Evolutionary conservation across 2,888 invertebrate species (phyloP), one percentile per base, ranked within the genome.

Genomic region (Xylocampa areola): DNA sequence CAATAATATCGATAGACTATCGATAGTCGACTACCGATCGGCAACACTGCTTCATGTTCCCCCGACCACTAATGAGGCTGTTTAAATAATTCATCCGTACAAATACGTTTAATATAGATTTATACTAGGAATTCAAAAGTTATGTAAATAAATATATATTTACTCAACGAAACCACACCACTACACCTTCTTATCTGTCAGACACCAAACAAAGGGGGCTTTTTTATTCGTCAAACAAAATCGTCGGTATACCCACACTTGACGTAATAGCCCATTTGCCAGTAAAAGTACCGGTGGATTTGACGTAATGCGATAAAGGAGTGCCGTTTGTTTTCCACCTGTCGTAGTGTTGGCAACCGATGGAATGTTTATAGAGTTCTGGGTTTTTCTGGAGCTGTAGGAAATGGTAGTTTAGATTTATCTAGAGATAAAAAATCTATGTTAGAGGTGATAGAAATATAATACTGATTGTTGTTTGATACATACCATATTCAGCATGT

Each of bases 261-360:
- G 70, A 69, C 67, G 51, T 72, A 83, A 83, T 81, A 61, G 83
- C 66, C 83, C 83, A 84, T 85, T 85, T 79, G 70, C 77, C 73
- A 66, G 72, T 71, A 68, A 67, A 77, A 85, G 81, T 79, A 66
- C 68, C 73, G 59, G 76, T 87, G 87, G 63, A 59, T 77, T 79
- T 86, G 87, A 87, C 87, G 76, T 77, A 67, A 68, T 73, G 75
- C 69, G 79, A 82, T 81, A 81, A 76, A 70, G 49, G 72, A 80
- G 75, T 60, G 51, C 63, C 54, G 63, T 77, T 72, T 68, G 67
- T 76, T 70, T 71, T 66, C 73, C 73, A 76, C 74, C 70, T 73
- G 68, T 65, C 64, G 36, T 16, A 11, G 1, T 43, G 30, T 51
- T n/a, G 41, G 48, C 45, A 32, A 19, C 29, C 48, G 37, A 63